Base-by-base conservation (phyloP, 2,113 vertebrate genomes). In the Sebastes schlegelii region DNA sequence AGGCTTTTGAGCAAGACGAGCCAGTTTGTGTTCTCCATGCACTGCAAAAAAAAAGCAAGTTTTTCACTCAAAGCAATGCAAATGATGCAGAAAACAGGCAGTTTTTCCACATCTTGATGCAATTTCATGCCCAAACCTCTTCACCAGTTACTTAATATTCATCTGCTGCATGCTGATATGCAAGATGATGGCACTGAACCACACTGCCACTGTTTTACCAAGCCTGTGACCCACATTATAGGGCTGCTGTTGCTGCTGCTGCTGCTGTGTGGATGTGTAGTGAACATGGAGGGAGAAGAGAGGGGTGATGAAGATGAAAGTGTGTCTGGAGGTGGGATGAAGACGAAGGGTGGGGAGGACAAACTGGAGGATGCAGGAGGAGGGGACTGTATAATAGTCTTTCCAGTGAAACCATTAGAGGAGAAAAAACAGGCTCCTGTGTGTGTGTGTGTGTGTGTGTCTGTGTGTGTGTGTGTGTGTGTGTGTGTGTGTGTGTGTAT, bases 221-320 rank as follows among this genome's bases (percentile, higher is more conserved):
- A 84, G 77, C 61, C 54, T 69, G 76, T 87, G 40, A 83, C 82
- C 82, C 80, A 91, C 58, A 87, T 86, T 72, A 57, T 2, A 23
- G 21, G 75, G 67, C 69, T 52, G 26, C 48, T 73, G 46, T 34
- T 34, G 34, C 34, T 34, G 34, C 34, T 34, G 26, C 26, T 34
- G 34, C 34, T 34, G 34, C 34, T 34, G 34, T 34, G 34, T 34
- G 34, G 34, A 34, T 34, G 34, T 34, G 34, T 34, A 34, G 34
- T 34, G 34, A 34, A 34, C 34, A 34, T 34, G 34, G 34, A 34
- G 3, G 34, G 34, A 34, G 34, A 34, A 34, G 34, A 34, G 34
- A 34, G 34, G 34, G 64, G 17, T 13, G 19, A 10, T 65, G 66
- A 51, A 58, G 52, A 45, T 79, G 79, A 10, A 58, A n/a, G 65